phyloP scores from a whole-genome alignment of 2,113 vertebrate species.

The Eretmochelys imbricata region DNA sequence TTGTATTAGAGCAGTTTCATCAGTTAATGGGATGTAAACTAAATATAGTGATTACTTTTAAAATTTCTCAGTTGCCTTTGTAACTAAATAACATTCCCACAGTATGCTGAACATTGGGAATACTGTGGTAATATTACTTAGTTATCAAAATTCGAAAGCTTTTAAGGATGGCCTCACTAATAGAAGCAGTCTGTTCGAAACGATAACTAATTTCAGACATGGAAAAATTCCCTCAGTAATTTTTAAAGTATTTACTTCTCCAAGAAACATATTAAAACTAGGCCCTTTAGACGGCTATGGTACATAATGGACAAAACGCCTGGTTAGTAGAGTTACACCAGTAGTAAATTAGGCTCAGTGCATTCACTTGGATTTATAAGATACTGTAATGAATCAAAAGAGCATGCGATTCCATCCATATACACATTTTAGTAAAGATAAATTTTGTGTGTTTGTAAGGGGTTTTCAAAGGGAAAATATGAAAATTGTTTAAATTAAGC shows the following conservation, averaged over 20 bases:
- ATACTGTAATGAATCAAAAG: not conserved
- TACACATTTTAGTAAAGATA: not conserved
- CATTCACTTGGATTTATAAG: not conserved
- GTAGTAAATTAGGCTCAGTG: not conserved
- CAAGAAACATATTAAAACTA: not conserved
- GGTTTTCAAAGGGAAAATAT: not conserved
- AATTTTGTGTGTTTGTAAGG: not conserved
- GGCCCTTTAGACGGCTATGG: not conserved
- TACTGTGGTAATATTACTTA: not conserved
- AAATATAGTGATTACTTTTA: slow-evolving; percentile 11
- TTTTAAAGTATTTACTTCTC: not conserved
- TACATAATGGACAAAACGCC: not conserved
- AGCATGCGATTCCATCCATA: not conserved
- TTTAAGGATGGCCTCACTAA: not conserved
- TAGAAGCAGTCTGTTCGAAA: not conserved
- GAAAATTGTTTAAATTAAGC: not conserved
- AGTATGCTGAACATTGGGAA: not conserved
- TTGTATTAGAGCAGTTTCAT: not conserved
- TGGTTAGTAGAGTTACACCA: not conserved
- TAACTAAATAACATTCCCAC: not conserved
- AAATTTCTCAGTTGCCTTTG: not conserved
- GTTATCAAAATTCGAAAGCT: not conserved
- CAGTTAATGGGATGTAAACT: not conserved
- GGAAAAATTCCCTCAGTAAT: not conserved
- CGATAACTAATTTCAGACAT: slow-evolving; percentile 5